These are phyloP conservation scores for Xylota segnis DNA, from an alignment of 2,888 invertebrate species.

Conservation along the genomic window DNA sequence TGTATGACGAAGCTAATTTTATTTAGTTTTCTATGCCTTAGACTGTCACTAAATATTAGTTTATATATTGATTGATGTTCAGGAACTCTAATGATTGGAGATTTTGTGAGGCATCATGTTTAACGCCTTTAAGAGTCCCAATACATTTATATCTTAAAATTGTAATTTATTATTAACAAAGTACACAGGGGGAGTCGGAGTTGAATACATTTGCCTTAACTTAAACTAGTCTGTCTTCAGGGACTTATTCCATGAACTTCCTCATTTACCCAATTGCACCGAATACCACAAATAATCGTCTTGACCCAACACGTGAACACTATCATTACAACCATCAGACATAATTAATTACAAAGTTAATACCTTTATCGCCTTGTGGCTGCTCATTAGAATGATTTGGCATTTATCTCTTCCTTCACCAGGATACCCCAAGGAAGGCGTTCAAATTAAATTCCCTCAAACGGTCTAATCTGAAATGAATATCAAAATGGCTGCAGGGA, in stretches of 20 bases:
- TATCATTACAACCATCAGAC: slow-evolving; percentile 31
- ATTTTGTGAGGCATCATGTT: too few species aligned
- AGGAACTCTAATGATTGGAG: too few species aligned
- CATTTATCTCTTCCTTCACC: slow-evolving; percentile 20
- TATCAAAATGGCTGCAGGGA: slow-evolving; percentile 25
- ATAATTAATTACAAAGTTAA: slow-evolving; percentile 51
- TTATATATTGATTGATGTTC: too few species aligned
- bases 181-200: too few species aligned
- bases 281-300: slow-evolving; percentile 30
- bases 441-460: slow-evolving; percentile 45
- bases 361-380: slow-evolving; percentile 44
- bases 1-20: too few species aligned
- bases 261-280: neutral
- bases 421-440: neutral
- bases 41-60: too few species aligned
- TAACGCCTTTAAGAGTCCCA: too few species aligned
- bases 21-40: too few species aligned
- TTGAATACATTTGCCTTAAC: too few species aligned
- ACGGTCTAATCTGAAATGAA: slow-evolving; percentile 48
- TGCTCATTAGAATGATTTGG: slow-evolving; percentile 26
- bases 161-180: too few species aligned
- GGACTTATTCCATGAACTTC: neutral
- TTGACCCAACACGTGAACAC: slow-evolving; percentile 32
- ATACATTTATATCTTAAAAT: too few species aligned
- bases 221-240: neutral